These are phyloP conservation scores for Acipenser ruthenus DNA, from an alignment of 2,797 vertebrate species.

Conservation along the genomic window DNA sequence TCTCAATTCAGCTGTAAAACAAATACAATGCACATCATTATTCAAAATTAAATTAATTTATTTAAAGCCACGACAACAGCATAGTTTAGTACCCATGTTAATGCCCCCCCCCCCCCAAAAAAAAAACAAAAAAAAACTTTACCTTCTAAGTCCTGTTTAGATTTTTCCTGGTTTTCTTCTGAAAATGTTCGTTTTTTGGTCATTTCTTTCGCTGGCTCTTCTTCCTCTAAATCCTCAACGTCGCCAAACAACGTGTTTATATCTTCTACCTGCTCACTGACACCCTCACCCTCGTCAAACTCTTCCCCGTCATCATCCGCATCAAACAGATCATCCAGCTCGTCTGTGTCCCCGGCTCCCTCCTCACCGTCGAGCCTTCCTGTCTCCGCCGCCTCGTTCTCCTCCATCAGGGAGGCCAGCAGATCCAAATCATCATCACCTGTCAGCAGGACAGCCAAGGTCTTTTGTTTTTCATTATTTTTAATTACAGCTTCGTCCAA, in stretches of 20 bases:
- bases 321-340: conserved; percentile 78
- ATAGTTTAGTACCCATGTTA: not conserved
- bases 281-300: conserved; percentile 8
- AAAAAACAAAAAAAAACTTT: conserved; percentile 10
- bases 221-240: conserved; percentile 64
- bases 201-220: conserved; percentile 36
- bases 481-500: not conserved
- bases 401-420: conserved; percentile 73
- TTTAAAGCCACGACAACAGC: not conserved
- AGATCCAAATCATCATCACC: conserved; percentile 78
- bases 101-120: too few relatives aligned
- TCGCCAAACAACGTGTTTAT: conserved; percentile 65
- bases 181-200: conserved; percentile 6
- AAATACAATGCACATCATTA: not conserved
- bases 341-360: conserved; percentile 39
- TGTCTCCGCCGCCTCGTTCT: conserved; percentile 47
- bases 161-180: conserved; percentile 43
- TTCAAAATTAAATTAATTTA: not conserved
- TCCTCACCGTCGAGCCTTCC: conserved; percentile 18
- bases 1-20: conserved; percentile 67
- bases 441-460: conserved; percentile 25
- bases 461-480: not conserved
- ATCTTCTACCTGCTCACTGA: conserved; percentile 33
- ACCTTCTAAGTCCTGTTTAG: conserved; percentile 82
- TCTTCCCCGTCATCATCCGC: conserved; percentile 55